Conservation (phyloP, 2,113 vertebrate species). For the Dasyprocta punctata region DNA sequence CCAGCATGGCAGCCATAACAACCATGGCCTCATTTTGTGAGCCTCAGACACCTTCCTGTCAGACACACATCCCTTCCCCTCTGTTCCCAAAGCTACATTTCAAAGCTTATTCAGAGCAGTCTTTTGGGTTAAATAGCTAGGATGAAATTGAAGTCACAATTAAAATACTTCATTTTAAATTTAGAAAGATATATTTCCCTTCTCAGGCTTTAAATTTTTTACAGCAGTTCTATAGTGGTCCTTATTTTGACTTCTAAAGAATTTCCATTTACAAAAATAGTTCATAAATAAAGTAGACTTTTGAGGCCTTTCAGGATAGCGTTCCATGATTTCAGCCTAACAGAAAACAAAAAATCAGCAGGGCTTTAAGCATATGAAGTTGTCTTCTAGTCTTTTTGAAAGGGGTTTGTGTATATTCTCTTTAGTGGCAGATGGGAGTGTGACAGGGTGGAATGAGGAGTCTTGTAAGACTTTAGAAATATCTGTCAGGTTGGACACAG, state of each 20-base stretch:
- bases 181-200: not conserved
- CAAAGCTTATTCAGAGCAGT: not conserved
- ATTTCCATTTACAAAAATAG: not conserved
- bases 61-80: not conserved
- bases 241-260: slow-evolving; percentile 25
- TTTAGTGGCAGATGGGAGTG: not conserved
- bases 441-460: not conserved
- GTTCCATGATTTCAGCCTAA: not conserved
- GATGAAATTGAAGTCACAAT: not conserved
- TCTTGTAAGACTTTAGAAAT: not conserved
- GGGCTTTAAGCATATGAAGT: not conserved
- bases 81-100: not conserved
- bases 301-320: not conserved
- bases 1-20: not conserved
- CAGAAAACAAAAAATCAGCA: not conserved
- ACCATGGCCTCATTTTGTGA: not conserved
- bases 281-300: not conserved
- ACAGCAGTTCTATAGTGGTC: not conserved
- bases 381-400: not conserved
- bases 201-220: not conserved
- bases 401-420: not conserved
- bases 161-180: not conserved
- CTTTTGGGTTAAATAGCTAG: not conserved
- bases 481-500: not conserved
- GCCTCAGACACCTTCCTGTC: not conserved